Evolutionary conservation across 53 echinoderm and acorn worm genomes (phyloP).

Genomic region (Paracentrotus lividus): DNA sequence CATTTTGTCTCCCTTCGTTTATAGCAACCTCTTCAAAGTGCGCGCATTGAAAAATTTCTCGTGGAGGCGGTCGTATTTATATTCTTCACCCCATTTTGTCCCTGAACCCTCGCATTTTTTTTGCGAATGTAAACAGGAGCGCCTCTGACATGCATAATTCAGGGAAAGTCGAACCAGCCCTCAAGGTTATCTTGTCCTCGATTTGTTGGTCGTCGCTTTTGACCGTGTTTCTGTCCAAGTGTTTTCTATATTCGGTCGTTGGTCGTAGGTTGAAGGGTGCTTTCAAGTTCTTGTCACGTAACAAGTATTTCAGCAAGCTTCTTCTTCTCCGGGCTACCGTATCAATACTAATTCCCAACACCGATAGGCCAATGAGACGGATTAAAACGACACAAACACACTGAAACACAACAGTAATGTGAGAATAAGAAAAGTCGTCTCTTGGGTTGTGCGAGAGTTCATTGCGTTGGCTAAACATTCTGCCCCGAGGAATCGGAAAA

Average conservation of each 20-base stretch:
- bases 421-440: neutral
- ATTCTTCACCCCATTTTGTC: neutral
- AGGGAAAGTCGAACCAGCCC: constrained; percentile 22
- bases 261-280: constrained; percentile 38
- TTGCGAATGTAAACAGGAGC: constrained; percentile 19
- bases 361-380: constrained; percentile 18
- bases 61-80: neutral
- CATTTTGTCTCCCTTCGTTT: neutral
- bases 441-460: constrained; percentile 1
- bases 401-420: neutral
- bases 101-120: neutral
- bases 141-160: constrained; percentile 18
- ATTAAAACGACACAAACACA: constrained; percentile 10
- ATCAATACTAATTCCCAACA: constrained; percentile 24
- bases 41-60: neutral
- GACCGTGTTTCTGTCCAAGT: constrained; percentile 36
- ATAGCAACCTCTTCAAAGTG: neutral
- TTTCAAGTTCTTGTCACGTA: constrained; percentile 34
- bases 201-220: constrained; percentile 24
- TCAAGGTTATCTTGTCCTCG: constrained; percentile 2
- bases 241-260: constrained; percentile 21
- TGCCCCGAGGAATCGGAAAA: neutral
- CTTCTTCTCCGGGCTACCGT: neutral
- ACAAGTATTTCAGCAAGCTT: constrained; percentile 23
- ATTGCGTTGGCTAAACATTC: neutral